Conservation (phyloP, 2,113 vertebrate genomes). For the Setophaga coronata region DNA sequence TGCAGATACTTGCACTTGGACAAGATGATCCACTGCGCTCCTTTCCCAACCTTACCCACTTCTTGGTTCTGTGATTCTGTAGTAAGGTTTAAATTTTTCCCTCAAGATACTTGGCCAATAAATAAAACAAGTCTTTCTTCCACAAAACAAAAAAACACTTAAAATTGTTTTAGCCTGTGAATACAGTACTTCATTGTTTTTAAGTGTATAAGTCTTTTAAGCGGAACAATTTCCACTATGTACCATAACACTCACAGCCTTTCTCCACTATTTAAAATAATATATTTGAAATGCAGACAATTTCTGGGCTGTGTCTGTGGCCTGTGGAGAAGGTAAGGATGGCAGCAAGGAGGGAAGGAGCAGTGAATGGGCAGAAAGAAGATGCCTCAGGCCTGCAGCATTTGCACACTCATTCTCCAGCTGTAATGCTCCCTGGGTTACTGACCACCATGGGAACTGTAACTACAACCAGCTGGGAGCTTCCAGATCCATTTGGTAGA, state of each 20-base stretch:
- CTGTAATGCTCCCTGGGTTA: fast-evolving
- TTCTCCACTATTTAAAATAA: neutral
- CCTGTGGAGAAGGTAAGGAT: neutral
- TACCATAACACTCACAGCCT: neutral
- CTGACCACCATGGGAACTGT: neutral
- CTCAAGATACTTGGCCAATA: neutral
- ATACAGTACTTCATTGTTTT: neutral
- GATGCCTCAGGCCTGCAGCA: fast-evolving
- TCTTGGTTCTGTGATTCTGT: neutral
- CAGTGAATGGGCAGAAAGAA: neutral
- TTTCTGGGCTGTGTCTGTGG: neutral
- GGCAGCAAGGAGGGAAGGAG: neutral
- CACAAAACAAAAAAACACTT: neutral
- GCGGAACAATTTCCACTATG: neutral
- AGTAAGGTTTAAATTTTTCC: neutral
- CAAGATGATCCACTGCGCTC: neutral
- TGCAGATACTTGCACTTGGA: neutral
- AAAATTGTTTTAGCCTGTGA: neutral
- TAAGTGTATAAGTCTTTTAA: neutral
- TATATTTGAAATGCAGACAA: fast-evolving
- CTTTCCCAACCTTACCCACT: neutral
- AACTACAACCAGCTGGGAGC: neutral
- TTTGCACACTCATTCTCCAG: too few species aligned
- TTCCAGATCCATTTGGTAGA: neutral
- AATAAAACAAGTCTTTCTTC: neutral